A percentile compares a stretch with the other conserved stretches of the same genome.
phyloP scores from a whole-genome alignment of 2,113 vertebrate species.

The Pseudolaguvia tuberculata region DNA sequence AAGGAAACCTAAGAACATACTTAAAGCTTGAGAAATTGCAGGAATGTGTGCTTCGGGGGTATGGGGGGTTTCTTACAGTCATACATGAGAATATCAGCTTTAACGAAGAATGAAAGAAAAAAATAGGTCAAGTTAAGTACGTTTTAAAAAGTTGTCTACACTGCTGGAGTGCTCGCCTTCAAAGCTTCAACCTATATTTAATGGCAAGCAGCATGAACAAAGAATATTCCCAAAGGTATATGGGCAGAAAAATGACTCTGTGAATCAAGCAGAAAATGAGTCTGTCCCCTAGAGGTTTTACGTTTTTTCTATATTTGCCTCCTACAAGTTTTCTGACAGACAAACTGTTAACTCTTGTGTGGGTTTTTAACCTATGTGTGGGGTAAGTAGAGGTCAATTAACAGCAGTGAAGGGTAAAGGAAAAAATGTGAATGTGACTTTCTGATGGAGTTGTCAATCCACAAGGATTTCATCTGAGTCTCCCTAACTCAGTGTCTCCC shows the following conservation, averaged over 20 bases:
- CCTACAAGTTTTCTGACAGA: neutral
- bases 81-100: neutral
- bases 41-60: neutral
- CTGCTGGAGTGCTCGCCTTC: neutral
- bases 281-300: neutral
- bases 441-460: neutral
- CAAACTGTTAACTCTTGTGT: conserved; percentile 3
- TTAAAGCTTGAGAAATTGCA: neutral
- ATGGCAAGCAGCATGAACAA: neutral
- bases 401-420: conserved; percentile 2
- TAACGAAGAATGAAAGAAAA: neutral
- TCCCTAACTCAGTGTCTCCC: neutral
- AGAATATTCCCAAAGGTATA: neutral
- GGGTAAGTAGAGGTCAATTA: neutral
- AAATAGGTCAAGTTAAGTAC: conserved; percentile 19
- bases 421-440: neutral
- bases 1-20: conserved; percentile 23
- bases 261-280: neutral
- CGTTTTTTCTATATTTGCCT: neutral
- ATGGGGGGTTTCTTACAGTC: neutral
- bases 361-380: neutral
- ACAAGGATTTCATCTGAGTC: neutral
- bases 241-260: neutral
- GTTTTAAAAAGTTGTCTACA: neutral
- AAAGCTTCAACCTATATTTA: conserved; percentile 1